Base-by-base conservation (phyloP, 1,140 invertebrate species). In the Bombyx mandarina region DNA sequence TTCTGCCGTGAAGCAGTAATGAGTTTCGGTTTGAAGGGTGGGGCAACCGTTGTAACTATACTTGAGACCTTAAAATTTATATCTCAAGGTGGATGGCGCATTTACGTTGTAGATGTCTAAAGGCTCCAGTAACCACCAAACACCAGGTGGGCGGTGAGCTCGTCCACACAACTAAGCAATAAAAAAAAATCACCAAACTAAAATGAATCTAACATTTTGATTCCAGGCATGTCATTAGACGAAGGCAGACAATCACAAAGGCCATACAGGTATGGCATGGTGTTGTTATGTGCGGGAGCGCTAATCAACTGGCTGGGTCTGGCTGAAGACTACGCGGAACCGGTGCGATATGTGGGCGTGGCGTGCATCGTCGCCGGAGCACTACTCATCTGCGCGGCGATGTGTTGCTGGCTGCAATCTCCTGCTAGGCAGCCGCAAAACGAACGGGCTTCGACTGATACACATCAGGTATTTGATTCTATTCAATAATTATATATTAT, bases 301-400 rank as follows among this genome's bases (percentile, higher is more conserved):
- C 86, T 94, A 26, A 92, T 94, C 71, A 94, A 94, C 82, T 94
- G 93, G 93, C 85, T 94, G 47, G 93, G 93, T 43, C 86, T 94
- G 52, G 92, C 93, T 1, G 92, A 94, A 73, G 91, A 91, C 68
- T 93, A 93, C 70, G 90, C 92, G 26, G 92, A 93, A 69, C 91
- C 92, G 1, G 90, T 94, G 54, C 87, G 93, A 69, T 94, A 94
- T 77, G 90, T 94, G 51, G 93, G 93, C 55, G 93, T 94, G 26
- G 92, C 92, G 10, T 93, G 93, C 77, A 93, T 94, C 65, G 90
- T 93, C 3, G 92, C 92, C 18, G 93, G 93, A 35, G 92, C 93
- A 2, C 88, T 93, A 55, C 90, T 93, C 63, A 93, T 94, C 64
- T 93, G 92, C 73, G 90, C 92, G 50, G 93, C 93, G 26, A 93